phyloP scores from a whole-genome alignment of 2,113 vertebrate genomes.

The Campylorhamphus procurvoides region DNA sequence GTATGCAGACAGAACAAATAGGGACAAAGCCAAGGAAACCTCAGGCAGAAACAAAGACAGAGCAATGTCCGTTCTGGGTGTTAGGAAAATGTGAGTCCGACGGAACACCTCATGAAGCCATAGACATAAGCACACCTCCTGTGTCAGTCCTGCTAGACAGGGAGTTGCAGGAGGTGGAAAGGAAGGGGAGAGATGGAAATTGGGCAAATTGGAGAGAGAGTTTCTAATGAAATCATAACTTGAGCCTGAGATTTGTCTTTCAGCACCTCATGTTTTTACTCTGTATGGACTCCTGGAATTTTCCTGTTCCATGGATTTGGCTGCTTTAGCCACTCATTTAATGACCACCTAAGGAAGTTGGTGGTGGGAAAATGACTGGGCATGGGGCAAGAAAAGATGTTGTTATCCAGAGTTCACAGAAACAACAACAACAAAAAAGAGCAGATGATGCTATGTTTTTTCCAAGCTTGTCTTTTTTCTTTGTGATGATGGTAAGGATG shows the following conservation, averaged over 20 bases:
- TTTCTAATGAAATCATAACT: constrained; percentile 10
- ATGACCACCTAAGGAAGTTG: not conserved
- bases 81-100: not conserved
- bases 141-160: not conserved
- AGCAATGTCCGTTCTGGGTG: not conserved
- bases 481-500: not conserved
- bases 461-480: not conserved
- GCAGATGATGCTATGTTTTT: not conserved
- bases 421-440: fast-evolving
- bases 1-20: not conserved
- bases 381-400: not conserved
- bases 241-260: constrained; percentile 65
- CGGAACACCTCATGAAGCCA: constrained; percentile 24
- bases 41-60: not conserved
- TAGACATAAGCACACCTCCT: not conserved
- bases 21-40: not conserved
- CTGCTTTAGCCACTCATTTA: not conserved
- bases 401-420: not conserved
- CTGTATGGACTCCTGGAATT: constrained; percentile 48
- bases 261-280: constrained; percentile 60
- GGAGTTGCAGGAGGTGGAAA: not conserved
- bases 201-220: constrained; percentile 1
- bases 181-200: constrained; percentile 34
- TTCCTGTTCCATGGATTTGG: constrained; percentile 40
- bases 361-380: not conserved